A percentile compares a stretch with the other conserved stretches of the same genome.
phyloP scores from a whole-genome alignment of 2,797 vertebrate genomes.

The Xenopus petersii region DNA sequence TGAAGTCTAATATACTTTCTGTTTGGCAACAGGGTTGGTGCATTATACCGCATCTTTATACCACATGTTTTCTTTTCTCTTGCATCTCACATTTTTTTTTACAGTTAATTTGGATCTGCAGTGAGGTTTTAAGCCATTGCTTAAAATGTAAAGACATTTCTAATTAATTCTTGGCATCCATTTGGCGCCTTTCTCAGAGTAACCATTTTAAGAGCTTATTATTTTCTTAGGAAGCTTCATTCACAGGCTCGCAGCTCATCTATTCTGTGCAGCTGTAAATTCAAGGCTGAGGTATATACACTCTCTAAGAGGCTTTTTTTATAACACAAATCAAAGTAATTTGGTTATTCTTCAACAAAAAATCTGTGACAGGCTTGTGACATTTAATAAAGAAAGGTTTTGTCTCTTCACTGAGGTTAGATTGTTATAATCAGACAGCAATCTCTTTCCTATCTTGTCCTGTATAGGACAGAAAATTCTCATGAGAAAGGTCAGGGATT shows the following conservation, averaged over 20 bases:
- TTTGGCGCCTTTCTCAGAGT: neutral
- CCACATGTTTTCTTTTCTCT: too few relatives aligned
- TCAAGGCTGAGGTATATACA: constrained; percentile 12
- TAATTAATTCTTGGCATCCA: constrained; percentile 28
- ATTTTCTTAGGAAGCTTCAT: constrained; percentile 6
- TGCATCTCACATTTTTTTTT: too few relatives aligned
- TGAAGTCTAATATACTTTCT: too few relatives aligned
- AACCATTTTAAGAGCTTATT: constrained; percentile 16
- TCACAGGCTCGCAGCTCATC: neutral
- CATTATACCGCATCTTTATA: too few relatives aligned
- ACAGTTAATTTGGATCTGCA: too few relatives aligned
- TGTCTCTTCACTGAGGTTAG: constrained; percentile 22
- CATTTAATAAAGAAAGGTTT: constrained; percentile 28
- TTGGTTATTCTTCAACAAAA: constrained; percentile 34
- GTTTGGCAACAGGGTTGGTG: too few relatives aligned
- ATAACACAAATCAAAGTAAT: constrained; percentile 37
- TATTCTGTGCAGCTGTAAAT: neutral
- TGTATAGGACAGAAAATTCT: constrained; percentile 40
- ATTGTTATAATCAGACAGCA: constrained; percentile 36
- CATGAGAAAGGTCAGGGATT: constrained; percentile 52
- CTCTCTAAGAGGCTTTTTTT: neutral
- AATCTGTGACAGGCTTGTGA: constrained; percentile 22
- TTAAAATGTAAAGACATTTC: constrained; percentile 37
- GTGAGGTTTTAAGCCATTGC: neutral
- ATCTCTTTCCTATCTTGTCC: constrained; percentile 32